Base-by-base conservation (phyloP, 2,888 invertebrate species). In the Brachylomia viminalis region DNA sequence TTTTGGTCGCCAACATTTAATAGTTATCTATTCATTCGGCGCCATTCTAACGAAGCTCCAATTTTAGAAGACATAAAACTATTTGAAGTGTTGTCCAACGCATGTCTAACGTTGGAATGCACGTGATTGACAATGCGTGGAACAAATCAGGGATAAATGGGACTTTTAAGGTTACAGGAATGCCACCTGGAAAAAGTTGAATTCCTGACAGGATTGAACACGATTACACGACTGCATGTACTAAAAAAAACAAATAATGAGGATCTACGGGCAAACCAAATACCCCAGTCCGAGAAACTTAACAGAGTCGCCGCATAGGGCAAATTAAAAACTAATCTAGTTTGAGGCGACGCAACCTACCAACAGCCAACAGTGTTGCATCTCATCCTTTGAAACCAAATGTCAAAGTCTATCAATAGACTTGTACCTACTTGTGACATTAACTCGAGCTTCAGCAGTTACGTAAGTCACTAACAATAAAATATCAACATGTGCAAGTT, bases 401-500 rank as follows among this genome's bases (percentile, higher is more conserved):
- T 80, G 80, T 77, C 80, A 80, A 56, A 67, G 42, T 47, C 64
- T 82, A 82, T 80, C 82, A 82, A 77, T 69, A 77, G 69, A 77
- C 64, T 61, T 17, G 59, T 75, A 54, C n/a, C n/a, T n/a, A n/a
- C 64, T 77, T 77, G 42, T 80, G 83, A 79, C 79, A 80, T 67
- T 80, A 83, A 71, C 54, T 71, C 49, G 30, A 45, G 67, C 62
- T 83, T 68, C 64, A 62, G 47, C 33, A 10, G 66, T 83, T 83
- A 82, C 56, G 80, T 70, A 75, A 82, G 75, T 27, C 8, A 20
- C 54, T 33, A 77, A 85, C 70, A 77, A 72, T 85, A 82, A 77
- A 83, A 81, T 66, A 72, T 71, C 72, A 83, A 72, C 65, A 80
- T 84, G 82, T 82, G 72, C 72, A 64, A 58, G 67, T 64, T 75